These are phyloP conservation scores for Plagodis pulveraria DNA, from an alignment of 2,888 invertebrate species.

Conservation along the genomic window DNA sequence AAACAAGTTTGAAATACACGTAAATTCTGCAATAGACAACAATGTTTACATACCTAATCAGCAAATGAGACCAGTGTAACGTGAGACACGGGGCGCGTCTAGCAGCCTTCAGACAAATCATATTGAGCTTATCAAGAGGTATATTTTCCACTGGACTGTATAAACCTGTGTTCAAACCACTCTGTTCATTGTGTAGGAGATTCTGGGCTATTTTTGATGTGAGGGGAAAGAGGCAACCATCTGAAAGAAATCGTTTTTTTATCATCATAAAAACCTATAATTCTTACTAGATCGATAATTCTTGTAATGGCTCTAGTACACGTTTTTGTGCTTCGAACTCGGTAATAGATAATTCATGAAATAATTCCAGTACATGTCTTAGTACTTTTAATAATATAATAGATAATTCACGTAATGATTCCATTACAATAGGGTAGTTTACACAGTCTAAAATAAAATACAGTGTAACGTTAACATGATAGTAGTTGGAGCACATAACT, in stretches of 20 bases:
- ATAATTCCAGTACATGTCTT: no score
- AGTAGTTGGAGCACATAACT: no score
- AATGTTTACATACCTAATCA: slow-evolving; percentile 75
- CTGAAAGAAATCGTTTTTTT: slow-evolving; percentile 50
- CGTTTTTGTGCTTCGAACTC: no score
- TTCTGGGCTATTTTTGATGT: slow-evolving; percentile 79
- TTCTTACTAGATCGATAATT: no score
- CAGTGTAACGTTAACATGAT: no score
- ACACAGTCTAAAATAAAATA: no score
- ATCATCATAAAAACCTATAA: neutral
- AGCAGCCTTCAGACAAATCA: slow-evolving; percentile 84
- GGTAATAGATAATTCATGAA: no score
- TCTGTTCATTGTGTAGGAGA: slow-evolving; percentile 77
- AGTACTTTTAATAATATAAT: no score
- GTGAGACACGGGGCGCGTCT: slow-evolving; percentile 89
- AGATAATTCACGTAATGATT: no score
- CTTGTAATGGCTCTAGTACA: no score
- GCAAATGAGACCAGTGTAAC: slow-evolving; percentile 91
- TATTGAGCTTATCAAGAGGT: slow-evolving; percentile 82
- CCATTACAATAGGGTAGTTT: no score
- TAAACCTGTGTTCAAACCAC: slow-evolving; percentile 75
- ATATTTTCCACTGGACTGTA: slow-evolving; percentile 82
- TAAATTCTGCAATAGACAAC: neutral
- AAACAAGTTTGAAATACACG: no score
- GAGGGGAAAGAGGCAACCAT: slow-evolving; percentile 75